phyloP scores from a whole-genome alignment of 2,888 invertebrate species.

The Trissolcus brochymenae region DNA sequence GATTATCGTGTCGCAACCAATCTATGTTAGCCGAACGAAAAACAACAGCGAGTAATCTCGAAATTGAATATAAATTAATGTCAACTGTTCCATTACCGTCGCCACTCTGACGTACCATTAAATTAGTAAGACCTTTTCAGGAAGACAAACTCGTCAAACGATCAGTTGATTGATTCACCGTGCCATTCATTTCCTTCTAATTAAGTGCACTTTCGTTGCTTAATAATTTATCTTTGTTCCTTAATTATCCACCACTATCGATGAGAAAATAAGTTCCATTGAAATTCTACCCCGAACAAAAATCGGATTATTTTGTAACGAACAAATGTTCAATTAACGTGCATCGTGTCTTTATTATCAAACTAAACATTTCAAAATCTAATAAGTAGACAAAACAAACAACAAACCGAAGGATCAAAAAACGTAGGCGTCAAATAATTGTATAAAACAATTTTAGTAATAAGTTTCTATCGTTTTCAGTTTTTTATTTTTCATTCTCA shows the following conservation, averaged over 20 bases:
- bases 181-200: constrained; percentile 4
- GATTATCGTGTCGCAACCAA: constrained; percentile 34
- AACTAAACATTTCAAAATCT: neutral
- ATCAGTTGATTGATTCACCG: constrained; percentile 18
- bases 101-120: constrained; percentile 17
- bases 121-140: constrained; percentile 32
- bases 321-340: neutral
- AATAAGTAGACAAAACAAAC: no score
- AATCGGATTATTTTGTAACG: neutral
- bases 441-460: neutral
- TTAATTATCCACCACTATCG: neutral
- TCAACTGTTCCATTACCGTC: constrained; percentile 33
- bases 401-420: no score
- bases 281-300: neutral
- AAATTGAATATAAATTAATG: constrained; percentile 47
- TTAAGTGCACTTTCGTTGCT: constrained; percentile 11
- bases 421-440: no score
- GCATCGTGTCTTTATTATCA: neutral
- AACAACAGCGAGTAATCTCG: constrained; percentile 11
- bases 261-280: neutral
- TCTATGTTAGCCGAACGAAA: constrained; percentile 14
- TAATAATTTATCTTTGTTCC: constrained; percentile 3
- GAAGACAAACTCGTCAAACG: constrained; percentile 13
- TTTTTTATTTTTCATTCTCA: neutral
- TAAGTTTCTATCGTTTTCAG: neutral